A percentile compares a stretch with the other conserved stretches of the same genome.
Conservation (phyloP, 2,888 invertebrate species). For the Nomada fabriciana region DNA sequence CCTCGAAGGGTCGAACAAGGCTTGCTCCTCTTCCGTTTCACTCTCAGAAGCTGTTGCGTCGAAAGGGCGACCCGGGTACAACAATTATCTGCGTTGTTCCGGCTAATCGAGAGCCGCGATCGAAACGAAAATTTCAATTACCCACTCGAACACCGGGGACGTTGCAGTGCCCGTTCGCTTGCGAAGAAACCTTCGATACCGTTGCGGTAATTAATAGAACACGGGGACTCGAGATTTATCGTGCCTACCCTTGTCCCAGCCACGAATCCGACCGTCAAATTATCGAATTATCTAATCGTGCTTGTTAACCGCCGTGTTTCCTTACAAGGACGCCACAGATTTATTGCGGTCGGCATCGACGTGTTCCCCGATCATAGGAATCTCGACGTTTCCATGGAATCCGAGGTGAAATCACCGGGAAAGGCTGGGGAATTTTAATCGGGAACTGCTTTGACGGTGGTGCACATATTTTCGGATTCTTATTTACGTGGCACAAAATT, state of each 20-base stretch:
- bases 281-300: conserved; percentile 62
- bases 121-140: conserved; percentile 30
- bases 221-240: conserved; percentile 14
- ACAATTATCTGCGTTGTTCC: neutral
- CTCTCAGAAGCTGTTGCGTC: neutral
- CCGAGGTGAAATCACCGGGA: neutral
- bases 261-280: conserved; percentile 33
- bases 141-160: neutral
- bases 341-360: conserved; percentile 34
- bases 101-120: conserved; percentile 14
- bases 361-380: conserved; percentile 27
- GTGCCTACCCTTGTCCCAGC: conserved; percentile 27
- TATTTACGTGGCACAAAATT: too few species aligned
- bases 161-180: neutral
- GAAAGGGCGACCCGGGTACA: neutral
- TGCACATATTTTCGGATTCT: neutral
- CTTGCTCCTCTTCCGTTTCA: neutral
- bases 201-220: conserved; percentile 44
- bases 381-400: neutral
- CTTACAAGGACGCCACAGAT: conserved; percentile 17
- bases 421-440: neutral
- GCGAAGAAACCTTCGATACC: conserved; percentile 7
- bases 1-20: neutral
- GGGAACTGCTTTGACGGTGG: too few species aligned
- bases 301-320: conserved; percentile 51